Base-by-base conservation (phyloP, 1,140 invertebrate genomes). In the Pseudomyrmex gracilis region DNA sequence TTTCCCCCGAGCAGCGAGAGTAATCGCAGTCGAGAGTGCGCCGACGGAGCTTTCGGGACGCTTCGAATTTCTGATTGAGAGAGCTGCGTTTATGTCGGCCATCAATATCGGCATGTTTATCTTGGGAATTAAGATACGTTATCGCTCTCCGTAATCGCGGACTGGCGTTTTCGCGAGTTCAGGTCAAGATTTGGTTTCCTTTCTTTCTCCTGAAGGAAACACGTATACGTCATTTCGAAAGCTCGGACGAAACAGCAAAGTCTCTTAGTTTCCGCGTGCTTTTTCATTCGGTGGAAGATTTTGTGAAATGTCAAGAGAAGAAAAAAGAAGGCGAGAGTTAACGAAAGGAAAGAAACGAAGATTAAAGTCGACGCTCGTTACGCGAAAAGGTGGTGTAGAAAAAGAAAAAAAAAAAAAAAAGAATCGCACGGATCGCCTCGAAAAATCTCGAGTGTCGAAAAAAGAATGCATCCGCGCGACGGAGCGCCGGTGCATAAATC, bases 381-480 rank as follows among this genome's bases (percentile, higher is more conserved):
- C 12, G 49, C n/a, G 34, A 53, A 24, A 68, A 68, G 34, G 15
- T 15, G 17, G 51, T 20, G 9, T 12, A 9, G 15, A 53, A 70
- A 9, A 7, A 17, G 17, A 47, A 4, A 51, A 10, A 7, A n/a
- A 3, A 3, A 20, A 20, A 4, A 24, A 73, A 73, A 47, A 10
- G 5, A 70, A 12, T n/a, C 24, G n/a, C 17, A 10, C 51, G 74
- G 34, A 68, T 47, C 20, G 76, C 22, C 7, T 70, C 34, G 66
- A 80, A 60, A 80, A 71, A 71, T 78, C 53, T 57, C 64, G 20
- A 80, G 53, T 60, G 66, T 78, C 64, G 53, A 70, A 71, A 71
- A 34, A 71, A 71, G 76, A 71, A 80, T 71, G 76, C 53, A 71
- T 80, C 66, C 43, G 53, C 43, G 53, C 53, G 53, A 60, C 34